Conservation (phyloP, 1,140 invertebrate species). For the Saccostrea echinata region DNA sequence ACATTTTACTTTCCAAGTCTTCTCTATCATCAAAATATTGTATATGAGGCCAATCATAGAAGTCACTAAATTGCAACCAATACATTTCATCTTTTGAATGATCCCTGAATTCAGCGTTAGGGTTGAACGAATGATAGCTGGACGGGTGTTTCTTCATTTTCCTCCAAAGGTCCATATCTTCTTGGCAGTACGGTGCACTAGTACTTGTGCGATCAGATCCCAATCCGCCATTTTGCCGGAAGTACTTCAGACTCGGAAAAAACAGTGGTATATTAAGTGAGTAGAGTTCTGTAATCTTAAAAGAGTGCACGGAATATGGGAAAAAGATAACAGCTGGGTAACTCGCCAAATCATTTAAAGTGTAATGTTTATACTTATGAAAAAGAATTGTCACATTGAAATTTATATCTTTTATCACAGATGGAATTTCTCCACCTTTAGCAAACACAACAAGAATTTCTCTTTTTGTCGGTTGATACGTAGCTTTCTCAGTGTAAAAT, state of each 20-base stretch:
- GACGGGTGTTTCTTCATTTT: not conserved
- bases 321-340: slow-evolving; percentile 27
- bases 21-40: slow-evolving; percentile 37
- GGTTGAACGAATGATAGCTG: slow-evolving; percentile 24
- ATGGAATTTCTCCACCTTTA: not conserved
- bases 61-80: slow-evolving; percentile 43
- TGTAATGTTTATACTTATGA: not conserved
- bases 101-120: slow-evolving; percentile 42
- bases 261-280: slow-evolving; percentile 40
- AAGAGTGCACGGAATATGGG: slow-evolving; percentile 37
- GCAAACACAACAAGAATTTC: not conserved
- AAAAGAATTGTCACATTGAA: not conserved
- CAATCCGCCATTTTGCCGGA: slow-evolving; percentile 20
- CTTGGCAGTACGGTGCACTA: not conserved
- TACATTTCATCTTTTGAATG: slow-evolving; percentile 34
- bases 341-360: not conserved
- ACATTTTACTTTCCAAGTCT: slow-evolving; percentile 4
- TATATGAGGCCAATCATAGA: slow-evolving; percentile 45
- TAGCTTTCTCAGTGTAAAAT: not conserved
- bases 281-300: slow-evolving; percentile 37
- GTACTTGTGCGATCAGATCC: slow-evolving; percentile 30
- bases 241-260: slow-evolving; percentile 36
- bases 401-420: not conserved
- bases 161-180: not conserved
- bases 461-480: not conserved